Conservation (phyloP, 2,888 invertebrate species). For the Malthinus seriepunctatus region DNA sequence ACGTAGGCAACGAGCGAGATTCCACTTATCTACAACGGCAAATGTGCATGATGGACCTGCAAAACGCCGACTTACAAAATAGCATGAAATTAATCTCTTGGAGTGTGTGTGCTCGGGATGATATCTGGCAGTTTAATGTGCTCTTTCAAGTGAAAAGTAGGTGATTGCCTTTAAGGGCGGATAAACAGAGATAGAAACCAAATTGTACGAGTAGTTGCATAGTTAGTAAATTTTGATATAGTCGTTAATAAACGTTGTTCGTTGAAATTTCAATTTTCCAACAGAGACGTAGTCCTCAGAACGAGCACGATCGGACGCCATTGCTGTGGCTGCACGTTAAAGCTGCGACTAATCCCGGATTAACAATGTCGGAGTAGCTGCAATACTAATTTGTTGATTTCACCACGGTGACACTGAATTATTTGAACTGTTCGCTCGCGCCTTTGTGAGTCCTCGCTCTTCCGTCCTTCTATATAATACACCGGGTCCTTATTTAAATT, state of each 20-base stretch:
- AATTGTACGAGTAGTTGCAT: neutral
- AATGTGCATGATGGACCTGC: slow-evolving; percentile 39
- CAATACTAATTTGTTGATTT: slow-evolving; percentile 58
- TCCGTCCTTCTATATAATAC: slow-evolving; percentile 1
- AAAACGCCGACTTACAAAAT: slow-evolving; percentile 35
- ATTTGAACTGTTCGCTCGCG: slow-evolving; percentile 42
- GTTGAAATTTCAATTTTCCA: slow-evolving; percentile 1
- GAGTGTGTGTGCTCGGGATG: slow-evolving; percentile 30
- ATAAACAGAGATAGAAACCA: neutral
- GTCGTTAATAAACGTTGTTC: slow-evolving; percentile 5
- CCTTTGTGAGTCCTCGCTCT: slow-evolving; percentile 28
- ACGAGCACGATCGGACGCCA: slow-evolving; percentile 35
- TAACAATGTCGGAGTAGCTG: slow-evolving; percentile 55
- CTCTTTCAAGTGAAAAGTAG: slow-evolving; percentile 30
- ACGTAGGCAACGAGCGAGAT: slow-evolving; percentile 26
- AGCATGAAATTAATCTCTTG: slow-evolving; percentile 38
- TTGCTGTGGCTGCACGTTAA: slow-evolving; percentile 51
- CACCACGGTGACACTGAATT: slow-evolving; percentile 55
- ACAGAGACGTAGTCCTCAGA: slow-evolving; percentile 14
- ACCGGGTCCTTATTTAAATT: no score
- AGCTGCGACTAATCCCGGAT: slow-evolving; percentile 54
- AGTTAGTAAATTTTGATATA: slow-evolving; percentile 1
- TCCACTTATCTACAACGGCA: slow-evolving; percentile 37
- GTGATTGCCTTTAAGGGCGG: slow-evolving; percentile 8
- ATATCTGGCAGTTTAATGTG: slow-evolving; percentile 38